Percentiles rank a stretch among this genome's conserved stretches.
These are phyloP conservation scores for Drosophila sturtevanti DNA, from an alignment of 1,140 invertebrate genomes.

Conservation along the genomic window DNA sequence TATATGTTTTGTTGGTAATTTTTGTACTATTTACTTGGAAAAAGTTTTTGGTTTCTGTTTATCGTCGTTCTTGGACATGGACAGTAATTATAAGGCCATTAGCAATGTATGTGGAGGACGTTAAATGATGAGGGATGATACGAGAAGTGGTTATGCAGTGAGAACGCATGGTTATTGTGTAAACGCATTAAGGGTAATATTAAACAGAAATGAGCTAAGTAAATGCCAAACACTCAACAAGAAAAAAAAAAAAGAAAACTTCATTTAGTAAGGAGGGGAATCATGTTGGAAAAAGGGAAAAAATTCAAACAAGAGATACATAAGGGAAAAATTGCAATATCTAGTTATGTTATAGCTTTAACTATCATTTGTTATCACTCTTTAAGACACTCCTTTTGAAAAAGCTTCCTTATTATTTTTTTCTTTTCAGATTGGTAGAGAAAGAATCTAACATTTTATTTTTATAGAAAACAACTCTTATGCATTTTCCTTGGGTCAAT, in stretches of 20 bases:
- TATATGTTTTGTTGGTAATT: constrained; percentile 40
- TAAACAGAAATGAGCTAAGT: constrained; percentile 71
- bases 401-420: background rate
- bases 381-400: background rate
- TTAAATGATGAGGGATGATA: background rate
- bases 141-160: background rate
- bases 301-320: no score
- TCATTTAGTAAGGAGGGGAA: background rate
- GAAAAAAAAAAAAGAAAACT: constrained; percentile 15
- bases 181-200: constrained; percentile 76
- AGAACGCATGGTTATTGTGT: constrained; percentile 74
- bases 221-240: constrained; percentile 28
- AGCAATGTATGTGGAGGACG: constrained; percentile 37
- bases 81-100: constrained; percentile 80
- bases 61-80: constrained; percentile 48
- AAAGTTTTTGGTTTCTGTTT: constrained; percentile 25
- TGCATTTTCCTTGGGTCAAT: constrained; percentile 19
- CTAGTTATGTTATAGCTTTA: background rate
- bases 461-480: background rate
- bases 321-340: no score
- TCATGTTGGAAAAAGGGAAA: background rate
- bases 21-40: constrained; percentile 44
- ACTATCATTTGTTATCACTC: background rate
- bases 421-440: background rate
- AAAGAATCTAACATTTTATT: background rate